Conservation (phyloP, 2,888 invertebrate genomes). For the Drosophila diplacantha region DNA sequence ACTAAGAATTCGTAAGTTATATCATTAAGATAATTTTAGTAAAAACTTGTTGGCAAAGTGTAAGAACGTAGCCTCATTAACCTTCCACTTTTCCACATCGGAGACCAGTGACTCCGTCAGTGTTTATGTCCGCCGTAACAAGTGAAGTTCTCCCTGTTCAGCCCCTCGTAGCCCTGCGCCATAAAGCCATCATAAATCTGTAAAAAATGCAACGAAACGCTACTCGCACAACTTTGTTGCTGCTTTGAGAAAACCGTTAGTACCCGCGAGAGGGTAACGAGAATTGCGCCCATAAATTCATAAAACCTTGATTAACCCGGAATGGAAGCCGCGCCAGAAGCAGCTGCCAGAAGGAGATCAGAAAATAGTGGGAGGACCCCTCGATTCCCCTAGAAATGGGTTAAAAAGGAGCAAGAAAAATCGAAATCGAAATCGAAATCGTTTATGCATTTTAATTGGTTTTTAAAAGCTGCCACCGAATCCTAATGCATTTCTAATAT, state of each 20-base stretch:
- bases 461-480: slow-evolving; percentile 61
- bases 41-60: slow-evolving; percentile 3
- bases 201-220: slow-evolving; percentile 40
- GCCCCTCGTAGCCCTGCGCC: slow-evolving; percentile 11
- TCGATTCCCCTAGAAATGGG: not conserved
- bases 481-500: slow-evolving; percentile 69
- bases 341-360: slow-evolving; percentile 42
- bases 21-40: not conserved
- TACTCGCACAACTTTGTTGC: slow-evolving; percentile 53
- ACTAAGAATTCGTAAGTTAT: not conserved
- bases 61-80: slow-evolving; percentile 10
- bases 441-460: slow-evolving; percentile 50
- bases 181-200: slow-evolving; percentile 55
- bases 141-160: slow-evolving; percentile 5
- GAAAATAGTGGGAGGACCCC: slow-evolving; percentile 3
- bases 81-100: slow-evolving; percentile 1
- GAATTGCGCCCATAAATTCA: slow-evolving; percentile 61
- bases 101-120: not conserved
- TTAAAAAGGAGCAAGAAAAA: slow-evolving; percentile 1
- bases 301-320: slow-evolving; percentile 55
- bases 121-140: slow-evolving; percentile 20
- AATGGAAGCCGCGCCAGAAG: slow-evolving; percentile 8
- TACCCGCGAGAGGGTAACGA: slow-evolving; percentile 42
- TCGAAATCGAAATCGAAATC: slow-evolving; percentile 3
- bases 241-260: slow-evolving; percentile 49